phyloP scores from a whole-genome alignment of 2,113 vertebrate genomes.

The Phoenicopterus ruber region DNA sequence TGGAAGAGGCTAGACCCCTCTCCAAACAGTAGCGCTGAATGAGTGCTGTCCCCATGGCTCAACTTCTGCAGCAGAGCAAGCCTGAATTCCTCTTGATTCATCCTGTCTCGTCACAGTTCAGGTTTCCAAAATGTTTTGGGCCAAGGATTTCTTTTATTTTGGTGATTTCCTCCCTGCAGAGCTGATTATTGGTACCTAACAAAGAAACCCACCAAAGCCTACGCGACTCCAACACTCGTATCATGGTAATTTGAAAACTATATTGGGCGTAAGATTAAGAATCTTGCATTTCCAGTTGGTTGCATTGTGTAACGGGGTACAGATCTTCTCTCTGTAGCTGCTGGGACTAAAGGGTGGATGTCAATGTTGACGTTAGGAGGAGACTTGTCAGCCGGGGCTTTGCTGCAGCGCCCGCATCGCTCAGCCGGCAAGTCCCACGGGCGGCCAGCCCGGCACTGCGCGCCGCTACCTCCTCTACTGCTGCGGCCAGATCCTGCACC shows the following conservation, averaged over 20 bases:
- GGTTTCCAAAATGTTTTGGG: background rate
- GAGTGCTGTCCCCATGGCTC: accelerated
- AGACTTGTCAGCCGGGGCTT: background rate
- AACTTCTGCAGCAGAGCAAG: background rate
- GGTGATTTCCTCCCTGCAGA: background rate
- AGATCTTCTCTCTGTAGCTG: background rate
- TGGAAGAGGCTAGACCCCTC: accelerated
- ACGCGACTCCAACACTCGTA: background rate
- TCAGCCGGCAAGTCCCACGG: background rate
- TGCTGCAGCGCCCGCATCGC: background rate
- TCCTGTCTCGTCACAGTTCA: background rate
- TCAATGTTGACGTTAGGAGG: background rate
- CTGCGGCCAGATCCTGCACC: background rate
- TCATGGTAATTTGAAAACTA: background rate
- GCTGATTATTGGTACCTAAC: background rate
- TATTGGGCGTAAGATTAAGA: background rate
- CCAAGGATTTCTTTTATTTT: background rate
- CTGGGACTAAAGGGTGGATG: background rate
- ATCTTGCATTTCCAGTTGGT: background rate
- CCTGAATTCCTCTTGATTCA: background rate
- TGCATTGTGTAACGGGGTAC: background rate
- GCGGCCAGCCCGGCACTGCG: background rate
- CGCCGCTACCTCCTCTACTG: accelerated
- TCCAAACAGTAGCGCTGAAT: background rate
- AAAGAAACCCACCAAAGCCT: background rate